phyloP scores from a whole-genome alignment of 2,797 vertebrate species.

The Rachycentron canadum region DNA sequence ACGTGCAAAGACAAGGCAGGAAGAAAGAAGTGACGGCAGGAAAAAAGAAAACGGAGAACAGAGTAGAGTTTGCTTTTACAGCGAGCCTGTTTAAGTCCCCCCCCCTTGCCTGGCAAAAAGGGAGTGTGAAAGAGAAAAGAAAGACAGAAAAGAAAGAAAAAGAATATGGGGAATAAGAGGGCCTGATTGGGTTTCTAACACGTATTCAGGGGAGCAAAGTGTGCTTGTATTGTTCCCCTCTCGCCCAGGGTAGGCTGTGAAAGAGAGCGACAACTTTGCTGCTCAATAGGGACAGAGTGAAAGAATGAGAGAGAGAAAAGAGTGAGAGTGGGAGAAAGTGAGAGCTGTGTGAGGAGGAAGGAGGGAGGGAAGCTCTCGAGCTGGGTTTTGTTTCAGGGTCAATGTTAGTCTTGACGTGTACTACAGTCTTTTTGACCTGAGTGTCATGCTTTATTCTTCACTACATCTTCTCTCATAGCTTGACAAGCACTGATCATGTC shows the following conservation, averaged over 20 bases:
- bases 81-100: conserved; percentile 52
- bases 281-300: conserved; percentile 71
- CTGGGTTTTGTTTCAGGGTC: conserved; percentile 70
- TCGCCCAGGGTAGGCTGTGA: conserved; percentile 65
- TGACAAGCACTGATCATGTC: conserved; percentile 16
- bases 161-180: conserved; percentile 72
- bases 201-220: conserved; percentile 79
- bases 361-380: conserved; percentile 37
- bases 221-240: conserved; percentile 78
- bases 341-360: conserved; percentile 51
- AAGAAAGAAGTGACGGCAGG: conserved; percentile 51
- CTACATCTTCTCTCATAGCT: conserved; percentile 24
- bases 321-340: conserved; percentile 67
- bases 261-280: conserved; percentile 75
- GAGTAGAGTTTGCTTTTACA: conserved; percentile 67
- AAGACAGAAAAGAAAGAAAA: conserved; percentile 55
- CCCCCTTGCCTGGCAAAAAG: conserved; percentile 42
- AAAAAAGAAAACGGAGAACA: conserved; percentile 61
- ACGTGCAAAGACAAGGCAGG: conserved; percentile 58
- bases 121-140: conserved; percentile 57
- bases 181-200: conserved; percentile 84
- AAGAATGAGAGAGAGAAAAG: conserved; percentile 60
- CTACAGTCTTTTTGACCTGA: conserved; percentile 64
- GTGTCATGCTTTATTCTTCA: conserved; percentile 52
- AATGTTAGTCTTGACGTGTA: conserved; percentile 62